These are phyloP conservation scores for Achatina immaculata DNA, from an alignment of 1,140 invertebrate genomes.

Conservation along the genomic window DNA sequence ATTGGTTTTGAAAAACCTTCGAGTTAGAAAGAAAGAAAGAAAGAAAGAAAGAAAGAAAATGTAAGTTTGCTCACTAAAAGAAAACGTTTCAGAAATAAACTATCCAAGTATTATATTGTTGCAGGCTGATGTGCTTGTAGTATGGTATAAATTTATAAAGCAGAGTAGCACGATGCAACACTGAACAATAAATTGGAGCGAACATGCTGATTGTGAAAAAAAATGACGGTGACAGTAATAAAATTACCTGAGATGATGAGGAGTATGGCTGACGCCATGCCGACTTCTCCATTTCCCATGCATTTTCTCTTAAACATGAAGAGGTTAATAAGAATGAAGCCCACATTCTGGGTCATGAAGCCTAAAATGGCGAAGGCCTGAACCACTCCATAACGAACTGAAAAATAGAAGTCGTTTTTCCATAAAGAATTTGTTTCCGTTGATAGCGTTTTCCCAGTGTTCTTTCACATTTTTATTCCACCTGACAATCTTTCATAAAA, in stretches of 20 bases:
- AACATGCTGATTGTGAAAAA: neutral
- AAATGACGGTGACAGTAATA: neutral
- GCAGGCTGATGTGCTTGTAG: neutral
- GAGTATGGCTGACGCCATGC: constrained; percentile 26
- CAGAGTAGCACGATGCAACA: neutral
- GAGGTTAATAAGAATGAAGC: constrained; percentile 21
- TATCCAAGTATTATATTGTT: neutral
- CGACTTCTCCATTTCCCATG: constrained; percentile 21
- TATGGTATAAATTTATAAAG: neutral
- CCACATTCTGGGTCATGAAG: constrained; percentile 37
- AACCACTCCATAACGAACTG: constrained; percentile 22
- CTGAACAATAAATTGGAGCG: neutral
- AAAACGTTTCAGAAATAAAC: too few species aligned
- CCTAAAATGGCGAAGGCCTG: constrained; percentile 40
- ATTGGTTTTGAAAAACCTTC: too few species aligned
- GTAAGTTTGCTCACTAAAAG: too few species aligned
- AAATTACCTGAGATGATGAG: constrained; percentile 29
- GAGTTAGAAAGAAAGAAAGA: too few species aligned
- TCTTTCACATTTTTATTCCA: too few species aligned
- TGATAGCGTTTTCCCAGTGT: too few species aligned
- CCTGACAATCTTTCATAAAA: too few species aligned
- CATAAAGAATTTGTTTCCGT: too few species aligned
- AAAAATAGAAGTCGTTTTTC: constrained; percentile 15
- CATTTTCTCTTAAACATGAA: constrained; percentile 38
- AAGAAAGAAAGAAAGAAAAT: too few species aligned